Conservation (phyloP, 2,797 vertebrate genomes). For the Miichthys miiuy region DNA sequence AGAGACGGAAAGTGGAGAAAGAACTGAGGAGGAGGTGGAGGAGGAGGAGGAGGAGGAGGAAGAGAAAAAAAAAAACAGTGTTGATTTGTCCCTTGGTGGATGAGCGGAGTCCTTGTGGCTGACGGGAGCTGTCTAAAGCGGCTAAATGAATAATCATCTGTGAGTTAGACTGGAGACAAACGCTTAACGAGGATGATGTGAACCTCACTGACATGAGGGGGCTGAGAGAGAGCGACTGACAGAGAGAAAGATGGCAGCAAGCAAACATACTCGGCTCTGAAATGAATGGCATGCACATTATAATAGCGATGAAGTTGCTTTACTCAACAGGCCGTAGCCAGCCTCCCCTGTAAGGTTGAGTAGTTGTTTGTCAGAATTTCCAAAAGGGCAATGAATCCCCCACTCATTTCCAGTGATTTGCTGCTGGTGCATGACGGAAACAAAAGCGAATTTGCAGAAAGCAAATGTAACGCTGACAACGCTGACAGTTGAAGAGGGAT, state of each 20-base stretch:
- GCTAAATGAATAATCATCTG: constrained; percentile 99
- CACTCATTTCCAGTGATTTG: constrained; percentile 64
- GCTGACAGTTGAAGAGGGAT: constrained; percentile 63
- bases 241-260: constrained; percentile 60
- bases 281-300: constrained; percentile 72
- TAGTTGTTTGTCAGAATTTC: constrained; percentile 75
- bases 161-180: constrained; percentile 95
- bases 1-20: constrained; percentile 75
- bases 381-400: constrained; percentile 69
- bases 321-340: constrained; percentile 70
- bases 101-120: constrained; percentile 78
- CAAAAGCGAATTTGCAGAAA: constrained; percentile 66
- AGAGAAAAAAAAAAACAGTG: constrained; percentile 45
- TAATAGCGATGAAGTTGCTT: constrained; percentile 69
- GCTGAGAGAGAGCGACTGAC: constrained; percentile 62
- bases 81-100: constrained; percentile 81
- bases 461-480: constrained; percentile 65
- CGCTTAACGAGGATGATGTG: constrained; percentile 92
- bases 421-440: constrained; percentile 65
- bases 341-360: constrained; percentile 68
- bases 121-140: constrained; percentile 81
- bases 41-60: constrained; percentile 39
- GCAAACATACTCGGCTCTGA: constrained; percentile 58
- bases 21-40: constrained; percentile 57
- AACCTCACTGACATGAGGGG: constrained; percentile 79